These are phyloP conservation scores for Epizoanthus stellaris DNA, from an alignment of 92 coral and sea anemone genomes.

Conservation along the genomic window DNA sequence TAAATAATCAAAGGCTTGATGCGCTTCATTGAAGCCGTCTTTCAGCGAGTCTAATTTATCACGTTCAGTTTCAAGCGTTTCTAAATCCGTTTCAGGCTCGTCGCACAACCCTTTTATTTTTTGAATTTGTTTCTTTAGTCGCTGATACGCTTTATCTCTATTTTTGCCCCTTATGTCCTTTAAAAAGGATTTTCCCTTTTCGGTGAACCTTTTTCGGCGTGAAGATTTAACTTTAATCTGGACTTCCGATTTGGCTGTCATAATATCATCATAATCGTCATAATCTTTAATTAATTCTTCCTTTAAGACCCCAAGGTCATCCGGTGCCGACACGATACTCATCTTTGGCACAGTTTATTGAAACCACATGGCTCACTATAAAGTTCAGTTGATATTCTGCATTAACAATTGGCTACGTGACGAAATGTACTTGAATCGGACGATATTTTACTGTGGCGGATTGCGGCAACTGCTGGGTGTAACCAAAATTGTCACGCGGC, in stretches of 20 bases:
- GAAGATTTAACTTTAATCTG: background rate
- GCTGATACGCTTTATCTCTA: conserved; percentile 11
- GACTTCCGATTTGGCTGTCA: background rate
- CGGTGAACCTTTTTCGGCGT: background rate
- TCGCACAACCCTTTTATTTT: background rate
- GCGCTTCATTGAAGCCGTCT: conserved; percentile 30
- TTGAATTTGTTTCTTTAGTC: conserved; percentile 8
- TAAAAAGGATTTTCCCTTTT: conserved; percentile 30
- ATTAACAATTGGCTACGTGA: conserved; percentile 18
- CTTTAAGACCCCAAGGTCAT: background rate
- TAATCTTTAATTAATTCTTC: too few relatives aligned
- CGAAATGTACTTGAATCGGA: conserved; percentile 6
- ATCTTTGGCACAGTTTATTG: conserved; percentile 17
- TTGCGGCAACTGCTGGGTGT: conserved; percentile 30
- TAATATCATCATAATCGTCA: too few relatives aligned
- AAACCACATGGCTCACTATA: background rate
- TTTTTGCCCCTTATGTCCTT: background rate
- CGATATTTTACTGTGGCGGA: conserved; percentile 23
- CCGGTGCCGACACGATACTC: conserved; percentile 24
- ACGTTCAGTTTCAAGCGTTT: conserved; percentile 21
- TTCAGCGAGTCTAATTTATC: conserved; percentile 15
- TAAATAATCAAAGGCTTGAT: background rate
- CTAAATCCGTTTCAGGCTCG: conserved; percentile 19
- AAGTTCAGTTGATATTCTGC: conserved; percentile 18
- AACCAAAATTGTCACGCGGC: conserved; percentile 34